phyloP scores from a whole-genome alignment of 2,797 vertebrate genomes.

The Eurystomus glaucurus region DNA sequence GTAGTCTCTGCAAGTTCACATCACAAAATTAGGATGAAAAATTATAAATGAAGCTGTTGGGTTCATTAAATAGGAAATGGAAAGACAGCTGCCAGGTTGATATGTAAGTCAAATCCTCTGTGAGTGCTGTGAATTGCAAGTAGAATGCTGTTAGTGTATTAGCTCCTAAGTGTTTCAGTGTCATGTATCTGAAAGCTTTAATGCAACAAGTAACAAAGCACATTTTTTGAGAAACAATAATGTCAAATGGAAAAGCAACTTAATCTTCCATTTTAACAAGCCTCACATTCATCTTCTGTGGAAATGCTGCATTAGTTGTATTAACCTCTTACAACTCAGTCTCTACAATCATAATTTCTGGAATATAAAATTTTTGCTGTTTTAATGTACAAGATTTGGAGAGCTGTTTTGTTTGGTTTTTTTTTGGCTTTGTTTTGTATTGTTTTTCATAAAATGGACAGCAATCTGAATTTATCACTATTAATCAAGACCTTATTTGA shows the following conservation, averaged over 20 bases:
- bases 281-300: not conserved
- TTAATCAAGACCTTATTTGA: not conserved
- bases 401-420: fast-evolving
- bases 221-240: constrained; percentile 17
- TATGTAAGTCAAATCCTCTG: not conserved
- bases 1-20: not conserved
- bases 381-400: not conserved
- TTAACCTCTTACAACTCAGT: not conserved
- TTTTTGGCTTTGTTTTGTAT: not conserved
- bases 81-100: constrained; percentile 33
- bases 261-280: not conserved
- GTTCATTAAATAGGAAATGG: constrained; percentile 9
- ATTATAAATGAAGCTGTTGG: not conserved
- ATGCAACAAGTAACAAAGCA: not conserved
- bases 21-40: constrained; percentile 17
- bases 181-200: not conserved
- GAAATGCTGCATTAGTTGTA: not conserved
- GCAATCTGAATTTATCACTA: not conserved
- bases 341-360: not conserved
- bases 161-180: not conserved
- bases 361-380: not conserved
- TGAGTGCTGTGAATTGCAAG: not conserved
- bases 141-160: constrained; percentile 8
- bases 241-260: constrained; percentile 9
- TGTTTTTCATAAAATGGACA: not conserved